A percentile compares a stretch with the other conserved stretches of the same genome.
Conservation (phyloP, 92 coral and sea anemone genomes). For the Zoanthus sansibaricus region DNA sequence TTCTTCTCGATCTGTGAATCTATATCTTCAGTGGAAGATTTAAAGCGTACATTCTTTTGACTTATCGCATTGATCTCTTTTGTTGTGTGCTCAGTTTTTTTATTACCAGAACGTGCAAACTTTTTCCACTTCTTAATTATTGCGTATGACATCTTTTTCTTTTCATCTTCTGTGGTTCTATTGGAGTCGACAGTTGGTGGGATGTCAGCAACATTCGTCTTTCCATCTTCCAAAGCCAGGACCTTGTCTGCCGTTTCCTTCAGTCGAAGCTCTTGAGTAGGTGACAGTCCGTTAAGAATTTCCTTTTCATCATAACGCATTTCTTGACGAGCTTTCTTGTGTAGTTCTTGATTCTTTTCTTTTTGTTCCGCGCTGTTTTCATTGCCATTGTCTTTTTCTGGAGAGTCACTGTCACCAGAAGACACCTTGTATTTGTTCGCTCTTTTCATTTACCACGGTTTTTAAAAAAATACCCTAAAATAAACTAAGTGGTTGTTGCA, state of each 20-base stretch:
- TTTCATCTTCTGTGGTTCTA: constrained; percentile 61
- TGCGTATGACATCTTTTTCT: constrained; percentile 58
- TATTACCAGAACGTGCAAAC: constrained; percentile 34
- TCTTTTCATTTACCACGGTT: neutral
- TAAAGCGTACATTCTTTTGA: constrained; percentile 64
- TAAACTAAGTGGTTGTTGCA: neutral
- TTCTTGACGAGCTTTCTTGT: constrained; percentile 68
- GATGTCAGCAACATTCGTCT: neutral
- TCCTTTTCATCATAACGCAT: constrained; percentile 67
- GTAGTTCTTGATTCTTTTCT: constrained; percentile 59
- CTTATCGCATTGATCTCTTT: constrained; percentile 51
- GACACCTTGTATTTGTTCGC: constrained; percentile 22
- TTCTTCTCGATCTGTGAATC: constrained; percentile 25
- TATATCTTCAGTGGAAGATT: constrained; percentile 47
- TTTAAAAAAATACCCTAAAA: neutral
- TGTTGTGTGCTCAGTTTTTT: constrained; percentile 44
- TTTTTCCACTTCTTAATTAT: constrained; percentile 65
- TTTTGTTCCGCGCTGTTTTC: constrained; percentile 35
- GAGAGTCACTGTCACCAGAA: neutral
- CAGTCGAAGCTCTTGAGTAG: constrained; percentile 54
- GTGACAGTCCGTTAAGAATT: constrained; percentile 56
- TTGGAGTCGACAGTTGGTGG: constrained; percentile 26
- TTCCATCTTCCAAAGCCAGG: constrained; percentile 23
- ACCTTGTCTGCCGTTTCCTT: constrained; percentile 58
- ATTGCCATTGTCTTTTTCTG: constrained; percentile 22